Conservation (phyloP, 2,113 vertebrate genomes). For the Paedocypris sp. region DNA sequence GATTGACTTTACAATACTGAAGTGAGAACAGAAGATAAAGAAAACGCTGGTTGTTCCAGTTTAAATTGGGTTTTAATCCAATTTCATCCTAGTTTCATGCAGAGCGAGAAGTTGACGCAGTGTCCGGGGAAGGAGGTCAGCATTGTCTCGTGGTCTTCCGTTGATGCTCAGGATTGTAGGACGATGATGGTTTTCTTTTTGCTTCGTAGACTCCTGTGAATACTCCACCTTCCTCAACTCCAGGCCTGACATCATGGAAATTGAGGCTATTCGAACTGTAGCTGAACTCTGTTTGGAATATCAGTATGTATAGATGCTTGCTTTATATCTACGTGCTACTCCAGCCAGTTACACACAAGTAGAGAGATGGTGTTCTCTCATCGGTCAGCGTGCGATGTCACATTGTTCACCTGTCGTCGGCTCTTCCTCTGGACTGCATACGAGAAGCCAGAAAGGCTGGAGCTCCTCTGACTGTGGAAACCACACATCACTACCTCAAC, state of each 20-base stretch:
- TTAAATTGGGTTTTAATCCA: too few species aligned
- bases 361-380: neutral
- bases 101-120: slow-evolving; percentile 50
- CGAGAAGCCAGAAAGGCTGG: slow-evolving; percentile 57
- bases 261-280: slow-evolving; percentile 59
- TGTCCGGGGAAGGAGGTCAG: slow-evolving; percentile 35
- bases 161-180: too few species aligned
- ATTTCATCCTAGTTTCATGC: slow-evolving; percentile 78
- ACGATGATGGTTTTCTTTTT: too few species aligned
- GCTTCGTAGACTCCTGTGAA: slow-evolving; percentile 52
- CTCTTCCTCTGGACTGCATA: slow-evolving; percentile 59
- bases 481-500: slow-evolving; percentile 71
- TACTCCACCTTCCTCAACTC: slow-evolving; percentile 67
- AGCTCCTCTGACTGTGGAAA: slow-evolving; percentile 68
- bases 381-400: slow-evolving; percentile 64
- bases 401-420: slow-evolving; percentile 71
- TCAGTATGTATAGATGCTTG: slow-evolving; percentile 46
- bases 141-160: too few species aligned
- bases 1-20: too few species aligned
- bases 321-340: too few species aligned
- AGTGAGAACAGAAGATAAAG: too few species aligned
- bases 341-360: too few species aligned
- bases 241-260: slow-evolving; percentile 66
- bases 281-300: slow-evolving; percentile 66
- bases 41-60: too few species aligned